phyloP scores from a whole-genome alignment of 1,140 invertebrate genomes.

The Papilio polyxenes region DNA sequence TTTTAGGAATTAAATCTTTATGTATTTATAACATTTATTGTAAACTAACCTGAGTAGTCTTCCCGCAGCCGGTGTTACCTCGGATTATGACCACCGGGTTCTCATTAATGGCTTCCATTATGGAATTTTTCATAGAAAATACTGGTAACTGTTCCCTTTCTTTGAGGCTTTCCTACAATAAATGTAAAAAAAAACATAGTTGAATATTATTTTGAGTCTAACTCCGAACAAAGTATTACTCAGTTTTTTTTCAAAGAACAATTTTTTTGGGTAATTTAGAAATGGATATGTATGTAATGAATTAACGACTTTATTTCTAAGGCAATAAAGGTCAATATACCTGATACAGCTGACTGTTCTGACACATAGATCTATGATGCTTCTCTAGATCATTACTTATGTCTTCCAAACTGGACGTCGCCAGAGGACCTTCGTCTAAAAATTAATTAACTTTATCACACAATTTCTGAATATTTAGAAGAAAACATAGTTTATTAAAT shows the following conservation, averaged over 20 bases:
- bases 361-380: constrained; percentile 83
- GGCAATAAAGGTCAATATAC: constrained; percentile 49
- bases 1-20: background rate
- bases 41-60: constrained; percentile 82
- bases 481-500: too few species aligned
- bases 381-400: constrained; percentile 89
- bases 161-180: constrained; percentile 84
- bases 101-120: constrained; percentile 92
- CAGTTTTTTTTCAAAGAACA: too few species aligned
- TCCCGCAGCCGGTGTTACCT: constrained; percentile 97
- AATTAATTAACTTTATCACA: constrained; percentile 54
- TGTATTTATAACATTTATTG: too few species aligned
- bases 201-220: too few species aligned
- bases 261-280: too few species aligned
- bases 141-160: constrained; percentile 90
- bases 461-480: background rate
- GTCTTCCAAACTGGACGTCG: constrained; percentile 88
- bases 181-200: constrained; percentile 17
- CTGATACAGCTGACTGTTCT: constrained; percentile 81
- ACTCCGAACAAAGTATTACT: too few species aligned
- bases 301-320: background rate
- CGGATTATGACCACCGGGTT: constrained; percentile 93
- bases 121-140: constrained; percentile 84
- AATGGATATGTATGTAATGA: too few species aligned
- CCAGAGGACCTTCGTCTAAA: constrained; percentile 94